Conservation (phyloP, 2,888 invertebrate species). For the Tetanocera ferruginea region DNA sequence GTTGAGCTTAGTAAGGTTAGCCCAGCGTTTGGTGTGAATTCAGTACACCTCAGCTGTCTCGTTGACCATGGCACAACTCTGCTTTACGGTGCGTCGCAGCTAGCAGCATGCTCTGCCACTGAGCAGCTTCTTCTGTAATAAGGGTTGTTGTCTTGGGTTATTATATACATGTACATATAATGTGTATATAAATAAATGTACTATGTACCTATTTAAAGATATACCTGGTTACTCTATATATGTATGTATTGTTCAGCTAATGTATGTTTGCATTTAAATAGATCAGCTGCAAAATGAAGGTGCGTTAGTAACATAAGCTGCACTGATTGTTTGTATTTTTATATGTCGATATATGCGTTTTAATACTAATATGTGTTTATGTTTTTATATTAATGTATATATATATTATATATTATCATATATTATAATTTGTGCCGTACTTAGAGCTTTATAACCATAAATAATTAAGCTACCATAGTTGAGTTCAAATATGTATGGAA, state of each 20-base stretch:
- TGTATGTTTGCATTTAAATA: not conserved
- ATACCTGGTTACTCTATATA: not conserved
- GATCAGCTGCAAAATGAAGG: not conserved
- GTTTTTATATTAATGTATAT: too few relatives aligned
- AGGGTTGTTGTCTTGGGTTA: slow-evolving; percentile 18
- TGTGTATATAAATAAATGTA: not conserved
- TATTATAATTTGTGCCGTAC: too few relatives aligned
- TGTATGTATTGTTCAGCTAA: not conserved
- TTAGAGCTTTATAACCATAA: too few relatives aligned
- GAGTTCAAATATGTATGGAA: too few relatives aligned
- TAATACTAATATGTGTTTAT: too few relatives aligned
- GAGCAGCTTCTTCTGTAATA: not conserved
- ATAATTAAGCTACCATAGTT: too few relatives aligned
- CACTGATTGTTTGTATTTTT: not conserved
- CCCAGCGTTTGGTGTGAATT: not conserved
- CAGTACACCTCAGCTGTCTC: not conserved
- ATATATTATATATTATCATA: too few relatives aligned
- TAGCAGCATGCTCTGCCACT: not conserved
- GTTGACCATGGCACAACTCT: slow-evolving; percentile 22
- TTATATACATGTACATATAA: slow-evolving; percentile 11
- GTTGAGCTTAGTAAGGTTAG: not conserved
- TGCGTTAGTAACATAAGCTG: not conserved
- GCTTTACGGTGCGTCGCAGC: not conserved
- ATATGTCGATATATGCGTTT: not conserved
- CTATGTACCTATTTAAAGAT: too few relatives aligned